These are phyloP conservation scores for Prolemur simus DNA, from an alignment of 2,113 vertebrate species.

Conservation along the genomic window DNA sequence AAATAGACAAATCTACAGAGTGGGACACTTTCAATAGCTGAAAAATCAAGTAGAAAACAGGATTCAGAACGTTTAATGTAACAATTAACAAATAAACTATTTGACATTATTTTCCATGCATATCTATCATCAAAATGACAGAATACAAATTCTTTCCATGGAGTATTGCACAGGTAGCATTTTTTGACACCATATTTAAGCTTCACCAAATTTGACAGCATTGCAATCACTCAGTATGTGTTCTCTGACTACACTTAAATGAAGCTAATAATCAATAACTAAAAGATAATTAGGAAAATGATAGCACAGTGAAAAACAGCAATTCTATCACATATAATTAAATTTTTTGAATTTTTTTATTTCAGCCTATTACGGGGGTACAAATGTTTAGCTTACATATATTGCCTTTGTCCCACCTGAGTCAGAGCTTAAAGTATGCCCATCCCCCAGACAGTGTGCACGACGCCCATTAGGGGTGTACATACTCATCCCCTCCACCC, in stretches of 20 bases:
- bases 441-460: too few relatives aligned
- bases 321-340: background rate
- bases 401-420: too few relatives aligned
- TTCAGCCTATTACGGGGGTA: too few relatives aligned
- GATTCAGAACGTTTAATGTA: background rate
- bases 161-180: background rate
- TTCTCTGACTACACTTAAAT: background rate
- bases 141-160: background rate
- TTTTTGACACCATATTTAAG: background rate
- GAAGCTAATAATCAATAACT: background rate
- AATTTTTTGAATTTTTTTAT: background rate
- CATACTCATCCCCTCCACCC: too few relatives aligned
- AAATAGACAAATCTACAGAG: background rate
- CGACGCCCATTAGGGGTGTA: too few relatives aligned
- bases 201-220: background rate
- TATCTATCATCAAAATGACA: background rate
- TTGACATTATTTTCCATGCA: background rate
- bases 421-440: too few relatives aligned
- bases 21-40: background rate
- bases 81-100: background rate
- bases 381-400: too few relatives aligned
- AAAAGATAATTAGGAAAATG: background rate
- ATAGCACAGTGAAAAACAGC: background rate
- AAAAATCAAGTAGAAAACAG: background rate
- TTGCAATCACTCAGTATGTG: background rate